Evolutionary conservation across 2,113 vertebrate genomes (phyloP).

Genomic region (Oreocharis arfaki): DNA sequence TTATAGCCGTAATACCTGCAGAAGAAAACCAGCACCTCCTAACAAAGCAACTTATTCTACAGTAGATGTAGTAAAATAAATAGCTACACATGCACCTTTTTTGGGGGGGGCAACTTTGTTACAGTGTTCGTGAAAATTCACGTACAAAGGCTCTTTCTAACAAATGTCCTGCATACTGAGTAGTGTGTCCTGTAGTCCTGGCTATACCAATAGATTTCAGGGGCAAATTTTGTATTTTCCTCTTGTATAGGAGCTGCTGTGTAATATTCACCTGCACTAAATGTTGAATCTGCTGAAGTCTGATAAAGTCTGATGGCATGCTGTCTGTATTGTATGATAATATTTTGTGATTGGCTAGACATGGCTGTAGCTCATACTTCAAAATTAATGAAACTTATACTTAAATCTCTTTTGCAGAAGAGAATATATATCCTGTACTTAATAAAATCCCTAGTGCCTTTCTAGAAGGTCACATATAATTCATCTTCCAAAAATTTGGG

Average conservation of each 20-base stretch:
- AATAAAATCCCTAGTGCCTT: neutral
- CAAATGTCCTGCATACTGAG: no score
- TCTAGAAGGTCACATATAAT: neutral
- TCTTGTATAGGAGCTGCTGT: neutral
- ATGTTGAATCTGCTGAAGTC: neutral
- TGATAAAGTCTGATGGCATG: neutral
- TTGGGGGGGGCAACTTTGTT: neutral
- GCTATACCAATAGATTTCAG: neutral
- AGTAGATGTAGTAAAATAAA: neutral
- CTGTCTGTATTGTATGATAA: neutral
- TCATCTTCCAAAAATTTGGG: neutral
- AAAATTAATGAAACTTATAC: neutral
- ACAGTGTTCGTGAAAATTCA: accelerated
- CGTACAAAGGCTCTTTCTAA: neutral
- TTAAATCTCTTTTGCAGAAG: neutral
- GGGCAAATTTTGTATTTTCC: neutral
- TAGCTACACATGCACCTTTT: accelerated
- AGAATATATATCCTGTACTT: neutral
- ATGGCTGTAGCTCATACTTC: neutral
- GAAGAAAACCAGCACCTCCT: neutral
- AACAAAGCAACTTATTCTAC: neutral
- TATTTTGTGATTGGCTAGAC: neutral
- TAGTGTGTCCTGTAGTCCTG: neutral
- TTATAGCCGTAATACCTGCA: neutral
- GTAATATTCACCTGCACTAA: neutral